These are phyloP conservation scores for Labeo calbasu DNA, from an alignment of 2,797 vertebrate species.

Conservation along the genomic window DNA sequence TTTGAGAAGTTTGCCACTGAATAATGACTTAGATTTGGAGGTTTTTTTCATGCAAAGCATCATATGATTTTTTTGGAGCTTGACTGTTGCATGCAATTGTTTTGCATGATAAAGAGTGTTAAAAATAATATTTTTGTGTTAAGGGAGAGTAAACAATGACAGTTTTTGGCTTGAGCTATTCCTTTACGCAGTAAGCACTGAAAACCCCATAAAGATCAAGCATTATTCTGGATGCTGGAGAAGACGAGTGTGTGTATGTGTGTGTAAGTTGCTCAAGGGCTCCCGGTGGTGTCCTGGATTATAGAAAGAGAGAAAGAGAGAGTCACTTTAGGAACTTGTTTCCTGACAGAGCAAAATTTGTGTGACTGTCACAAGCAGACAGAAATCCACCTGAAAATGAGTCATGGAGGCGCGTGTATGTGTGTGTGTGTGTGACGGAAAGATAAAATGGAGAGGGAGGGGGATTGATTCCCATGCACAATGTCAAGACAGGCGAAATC, in stretches of 20 bases:
- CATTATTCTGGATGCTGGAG: neutral
- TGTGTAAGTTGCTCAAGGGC: neutral
- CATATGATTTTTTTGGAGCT: neutral
- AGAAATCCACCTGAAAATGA: conserved; percentile 42
- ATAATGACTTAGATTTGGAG: neutral
- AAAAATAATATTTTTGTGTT: neutral
- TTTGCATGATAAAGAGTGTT: neutral
- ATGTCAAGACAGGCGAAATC: conserved; percentile 68
- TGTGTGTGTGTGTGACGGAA: conserved; percentile 32
- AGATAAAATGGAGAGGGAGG: conserved; percentile 29
- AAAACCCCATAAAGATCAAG: neutral
- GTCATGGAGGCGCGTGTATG: conserved; percentile 29
- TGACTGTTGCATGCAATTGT: neutral
- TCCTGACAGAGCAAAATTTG: conserved; percentile 13
- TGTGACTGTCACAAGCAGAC: conserved; percentile 24
- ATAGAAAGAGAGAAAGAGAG: conserved; percentile 27
- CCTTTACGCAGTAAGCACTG: neutral
- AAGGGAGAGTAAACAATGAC: neutral
- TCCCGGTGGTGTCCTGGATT: neutral
- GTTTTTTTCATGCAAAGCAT: neutral
- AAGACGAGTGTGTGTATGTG: neutral
- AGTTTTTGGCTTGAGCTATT: neutral
- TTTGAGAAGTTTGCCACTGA: neutral
- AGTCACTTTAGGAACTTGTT: conserved; percentile 21
- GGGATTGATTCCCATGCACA: conserved; percentile 68